Percentiles rank a stretch among this genome's conserved stretches.
phyloP scores from a whole-genome alignment of 2,888 invertebrate species.

The Osedax fenrisi region DNA sequence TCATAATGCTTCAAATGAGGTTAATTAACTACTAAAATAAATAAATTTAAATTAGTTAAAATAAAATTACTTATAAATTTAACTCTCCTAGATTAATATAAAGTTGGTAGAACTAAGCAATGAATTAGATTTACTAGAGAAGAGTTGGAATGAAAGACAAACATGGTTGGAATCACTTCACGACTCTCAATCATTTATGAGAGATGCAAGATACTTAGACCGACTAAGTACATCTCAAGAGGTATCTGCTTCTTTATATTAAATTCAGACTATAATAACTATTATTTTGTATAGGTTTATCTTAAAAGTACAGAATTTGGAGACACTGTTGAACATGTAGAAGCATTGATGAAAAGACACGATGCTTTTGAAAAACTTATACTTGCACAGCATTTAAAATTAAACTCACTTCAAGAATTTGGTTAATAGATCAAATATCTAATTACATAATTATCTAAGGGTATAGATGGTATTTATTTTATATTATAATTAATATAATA shows the following conservation, averaged over 20 bases:
- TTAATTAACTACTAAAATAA: slow-evolving; percentile 14
- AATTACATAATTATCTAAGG: too few species aligned
- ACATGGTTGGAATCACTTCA: slow-evolving; percentile 97
- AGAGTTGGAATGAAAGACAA: slow-evolving; percentile 83
- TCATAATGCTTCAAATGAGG: slow-evolving; percentile 62
- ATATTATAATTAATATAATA: neutral
- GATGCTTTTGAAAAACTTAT: slow-evolving; percentile 98
- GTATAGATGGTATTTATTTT: neutral
- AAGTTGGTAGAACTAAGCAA: slow-evolving; percentile 58
- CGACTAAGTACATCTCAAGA: slow-evolving; percentile 78
- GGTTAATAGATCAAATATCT: slow-evolving; percentile 5
- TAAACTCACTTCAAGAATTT: neutral
- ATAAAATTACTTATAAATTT: neutral
- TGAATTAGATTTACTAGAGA: slow-evolving; percentile 72
- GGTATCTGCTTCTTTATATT: slow-evolving; percentile 39
- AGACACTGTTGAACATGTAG: slow-evolving; percentile 93
- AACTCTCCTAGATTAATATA: slow-evolving; percentile 43
- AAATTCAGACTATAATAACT: neutral
- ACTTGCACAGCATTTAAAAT: slow-evolving; percentile 69
- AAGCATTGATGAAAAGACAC: slow-evolving; percentile 94
- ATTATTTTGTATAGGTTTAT: slow-evolving; percentile 39
- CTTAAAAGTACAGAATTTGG: slow-evolving; percentile 66
- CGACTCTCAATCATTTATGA: slow-evolving; percentile 80
- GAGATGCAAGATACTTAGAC: slow-evolving; percentile 83
- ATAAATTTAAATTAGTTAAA: neutral